Evolutionary conservation across 2,113 vertebrate genomes (phyloP).

Genomic region (Atlantisia rogersi): DNA sequence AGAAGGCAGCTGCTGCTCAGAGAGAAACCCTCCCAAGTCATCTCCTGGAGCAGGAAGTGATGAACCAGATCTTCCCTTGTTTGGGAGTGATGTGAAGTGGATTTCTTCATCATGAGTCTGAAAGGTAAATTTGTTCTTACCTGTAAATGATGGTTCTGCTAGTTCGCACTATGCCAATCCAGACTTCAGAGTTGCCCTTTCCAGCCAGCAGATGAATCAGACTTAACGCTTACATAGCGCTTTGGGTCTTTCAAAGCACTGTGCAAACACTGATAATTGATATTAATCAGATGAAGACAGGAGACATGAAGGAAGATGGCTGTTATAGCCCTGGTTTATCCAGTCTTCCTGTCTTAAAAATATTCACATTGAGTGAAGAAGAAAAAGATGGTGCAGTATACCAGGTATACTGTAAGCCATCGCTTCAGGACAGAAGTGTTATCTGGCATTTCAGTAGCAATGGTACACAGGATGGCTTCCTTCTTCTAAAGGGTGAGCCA

Average conservation of each 20-base stretch:
- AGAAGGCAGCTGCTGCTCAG: constrained; percentile 76
- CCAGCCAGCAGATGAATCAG: constrained; percentile 60
- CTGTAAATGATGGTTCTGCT: constrained; percentile 86
- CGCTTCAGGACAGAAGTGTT: constrained; percentile 12
- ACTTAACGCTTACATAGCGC: not conserved
- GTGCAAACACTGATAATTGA: not conserved
- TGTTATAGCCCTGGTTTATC: constrained; percentile 70
- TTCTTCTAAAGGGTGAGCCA: constrained; percentile 63
- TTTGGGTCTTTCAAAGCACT: constrained; percentile 10
- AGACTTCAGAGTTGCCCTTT: constrained; percentile 70
- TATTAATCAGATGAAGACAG: constrained; percentile 28
- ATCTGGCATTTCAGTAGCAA: constrained; percentile 30
- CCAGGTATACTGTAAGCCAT: constrained; percentile 23
- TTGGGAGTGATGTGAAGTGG: constrained; percentile 75
- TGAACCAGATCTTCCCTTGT: constrained; percentile 76
- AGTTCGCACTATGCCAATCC: constrained; percentile 82
- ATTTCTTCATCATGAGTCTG: constrained; percentile 78
- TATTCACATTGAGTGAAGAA: constrained; percentile 32
- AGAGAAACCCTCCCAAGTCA: constrained; percentile 74
- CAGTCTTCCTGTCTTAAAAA: constrained; percentile 66
- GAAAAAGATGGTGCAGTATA: constrained; percentile 35
- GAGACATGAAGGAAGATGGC: constrained; percentile 67
- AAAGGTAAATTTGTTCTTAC: constrained; percentile 88
- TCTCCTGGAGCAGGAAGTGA: constrained; percentile 73
- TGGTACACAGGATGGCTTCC: constrained; percentile 64